Percentiles rank a stretch among this genome's conserved stretches.
phyloP scores from a whole-genome alignment of 2,113 vertebrate species.

The Neotoma lepida region DNA sequence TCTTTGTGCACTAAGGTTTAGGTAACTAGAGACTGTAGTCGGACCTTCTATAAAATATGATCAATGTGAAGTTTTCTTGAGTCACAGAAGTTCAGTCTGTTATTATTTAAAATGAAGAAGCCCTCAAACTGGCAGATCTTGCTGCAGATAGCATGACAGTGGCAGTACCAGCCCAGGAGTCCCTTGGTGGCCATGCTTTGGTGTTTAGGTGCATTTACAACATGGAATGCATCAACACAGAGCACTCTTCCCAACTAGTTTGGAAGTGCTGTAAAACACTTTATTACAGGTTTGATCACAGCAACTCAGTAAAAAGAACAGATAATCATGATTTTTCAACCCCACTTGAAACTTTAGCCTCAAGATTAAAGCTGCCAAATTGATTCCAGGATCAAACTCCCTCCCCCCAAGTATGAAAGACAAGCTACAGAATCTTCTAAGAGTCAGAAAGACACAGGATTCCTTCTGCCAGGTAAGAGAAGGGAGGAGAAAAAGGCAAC shows the following conservation, averaged over 20 bases:
- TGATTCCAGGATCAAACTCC: conserved; percentile 51
- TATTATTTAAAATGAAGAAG: conserved; percentile 68
- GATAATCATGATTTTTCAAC: conserved; percentile 68
- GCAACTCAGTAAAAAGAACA: conserved; percentile 70
- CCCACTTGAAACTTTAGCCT: conserved; percentile 63
- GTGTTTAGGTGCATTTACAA: conserved; percentile 58
- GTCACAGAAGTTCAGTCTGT: conserved; percentile 79
- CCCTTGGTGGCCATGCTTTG: conserved; percentile 58
- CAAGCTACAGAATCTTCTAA: conserved; percentile 73
- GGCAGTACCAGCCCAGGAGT: conserved; percentile 70
- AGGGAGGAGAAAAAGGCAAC: conserved; percentile 57
- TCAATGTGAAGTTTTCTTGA: conserved; percentile 83
- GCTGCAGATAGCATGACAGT: conserved; percentile 52
- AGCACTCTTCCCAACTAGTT: conserved; percentile 53
- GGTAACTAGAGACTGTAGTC: conserved; percentile 84
- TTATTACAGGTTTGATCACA: conserved; percentile 81
- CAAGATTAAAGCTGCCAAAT: conserved; percentile 68
- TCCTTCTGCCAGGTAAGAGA: conserved; percentile 35
- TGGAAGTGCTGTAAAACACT: conserved; percentile 81
- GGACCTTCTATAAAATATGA: conserved; percentile 81
- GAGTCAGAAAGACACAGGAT: conserved; percentile 13
- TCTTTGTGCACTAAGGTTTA: conserved; percentile 85
- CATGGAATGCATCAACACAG: conserved; percentile 61
- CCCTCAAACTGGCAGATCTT: conserved; percentile 54
- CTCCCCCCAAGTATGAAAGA: conserved; percentile 62